Conservation (phyloP, 1,140 invertebrate genomes). For the Drosophila kikkawai region DNA sequence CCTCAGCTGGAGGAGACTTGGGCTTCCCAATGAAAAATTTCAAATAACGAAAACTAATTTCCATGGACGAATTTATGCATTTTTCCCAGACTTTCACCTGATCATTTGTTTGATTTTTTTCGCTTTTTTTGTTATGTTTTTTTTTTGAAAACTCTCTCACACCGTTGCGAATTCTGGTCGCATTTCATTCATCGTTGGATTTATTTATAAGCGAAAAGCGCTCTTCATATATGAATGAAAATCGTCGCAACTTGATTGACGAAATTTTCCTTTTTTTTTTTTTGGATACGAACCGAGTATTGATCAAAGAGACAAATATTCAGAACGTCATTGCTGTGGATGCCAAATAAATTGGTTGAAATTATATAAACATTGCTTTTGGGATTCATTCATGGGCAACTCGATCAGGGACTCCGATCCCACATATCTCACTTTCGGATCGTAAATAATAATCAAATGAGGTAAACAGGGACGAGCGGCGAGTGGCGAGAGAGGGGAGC, state of each 20-base stretch:
- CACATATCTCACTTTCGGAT: constrained; percentile 1
- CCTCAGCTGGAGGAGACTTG: constrained; percentile 9
- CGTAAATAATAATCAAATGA: constrained; percentile 39
- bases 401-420: constrained; percentile 27
- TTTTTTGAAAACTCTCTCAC: constrained; percentile 1
- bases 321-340: constrained; percentile 57
- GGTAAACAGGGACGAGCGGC: constrained; percentile 16
- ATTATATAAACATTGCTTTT: constrained; percentile 40
- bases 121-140: background rate
- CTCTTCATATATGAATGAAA: constrained; percentile 46
- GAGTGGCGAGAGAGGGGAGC: background rate
- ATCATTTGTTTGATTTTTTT: background rate
- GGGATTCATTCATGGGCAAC: constrained; percentile 43
- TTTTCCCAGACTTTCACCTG: constrained; percentile 69
- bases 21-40: constrained; percentile 36
- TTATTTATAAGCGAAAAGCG: constrained; percentile 44
- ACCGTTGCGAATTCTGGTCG: constrained; percentile 19
- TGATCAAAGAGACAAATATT: constrained; percentile 66
- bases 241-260: constrained; percentile 57
- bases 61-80: constrained; percentile 62
- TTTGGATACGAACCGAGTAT: constrained; percentile 60
- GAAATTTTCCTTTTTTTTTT: constrained; percentile 21
- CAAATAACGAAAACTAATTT: constrained; percentile 36
- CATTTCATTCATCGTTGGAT: constrained; percentile 49
- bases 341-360: constrained; percentile 37